Percentiles rank a stretch among this genome's conserved stretches.
Evolutionary conservation across 2,113 vertebrate genomes (phyloP).

Genomic region (Pandion haliaetus): DNA sequence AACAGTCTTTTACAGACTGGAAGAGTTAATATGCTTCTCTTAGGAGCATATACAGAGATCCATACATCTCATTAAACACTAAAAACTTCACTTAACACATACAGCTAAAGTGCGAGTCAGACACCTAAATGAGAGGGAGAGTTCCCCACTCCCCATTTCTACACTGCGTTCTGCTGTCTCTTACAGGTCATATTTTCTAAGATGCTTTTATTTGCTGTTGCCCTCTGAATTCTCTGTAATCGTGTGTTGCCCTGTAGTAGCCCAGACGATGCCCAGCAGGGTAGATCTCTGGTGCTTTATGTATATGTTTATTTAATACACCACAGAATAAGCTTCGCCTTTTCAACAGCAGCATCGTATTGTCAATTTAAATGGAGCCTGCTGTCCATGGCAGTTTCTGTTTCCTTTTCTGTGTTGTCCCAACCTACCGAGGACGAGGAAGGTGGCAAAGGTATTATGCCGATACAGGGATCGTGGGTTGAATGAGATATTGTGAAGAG

Average conservation of each 20-base stretch:
- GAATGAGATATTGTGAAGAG: neutral
- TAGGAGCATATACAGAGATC: neutral
- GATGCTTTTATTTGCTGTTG: neutral
- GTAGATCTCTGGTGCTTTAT: neutral
- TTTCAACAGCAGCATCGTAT: neutral
- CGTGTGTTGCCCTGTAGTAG: neutral
- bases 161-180: neutral
- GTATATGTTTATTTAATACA: neutral
- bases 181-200: neutral
- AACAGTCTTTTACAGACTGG: neutral
- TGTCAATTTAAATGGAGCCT: neutral
- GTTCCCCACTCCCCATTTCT: neutral
- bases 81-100: neutral
- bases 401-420: neutral
- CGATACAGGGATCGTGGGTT: neutral
- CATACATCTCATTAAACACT: neutral
- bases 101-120: neutral
- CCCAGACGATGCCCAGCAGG: neutral
- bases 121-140: neutral
- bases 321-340: neutral
- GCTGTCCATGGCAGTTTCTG: neutral
- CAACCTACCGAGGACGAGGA: neutral
- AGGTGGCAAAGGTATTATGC: neutral
- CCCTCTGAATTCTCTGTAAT: neutral
- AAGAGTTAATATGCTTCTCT: neutral